Conservation (phyloP, 2,888 invertebrate species). For the Eilema griseolum region DNA sequence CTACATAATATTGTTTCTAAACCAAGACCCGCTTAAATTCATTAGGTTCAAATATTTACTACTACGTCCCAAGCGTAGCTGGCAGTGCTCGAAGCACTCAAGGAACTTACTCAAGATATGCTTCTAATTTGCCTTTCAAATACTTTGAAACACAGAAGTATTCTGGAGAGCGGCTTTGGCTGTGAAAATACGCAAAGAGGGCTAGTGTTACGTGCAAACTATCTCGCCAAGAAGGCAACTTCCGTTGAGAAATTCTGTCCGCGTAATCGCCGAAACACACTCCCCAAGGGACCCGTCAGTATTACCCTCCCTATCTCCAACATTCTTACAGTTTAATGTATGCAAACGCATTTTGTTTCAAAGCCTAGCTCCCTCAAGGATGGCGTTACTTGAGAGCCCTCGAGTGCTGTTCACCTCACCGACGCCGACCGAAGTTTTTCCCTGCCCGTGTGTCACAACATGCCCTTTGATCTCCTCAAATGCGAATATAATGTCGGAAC, state of each 20-base stretch:
- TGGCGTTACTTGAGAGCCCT: slow-evolving; percentile 81
- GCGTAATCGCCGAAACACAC: slow-evolving; percentile 86
- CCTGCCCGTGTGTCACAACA: slow-evolving; percentile 78
- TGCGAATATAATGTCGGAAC: slow-evolving; percentile 84
- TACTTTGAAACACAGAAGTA: slow-evolving; percentile 82
- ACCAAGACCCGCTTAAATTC: slow-evolving; percentile 58
- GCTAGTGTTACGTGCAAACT: slow-evolving; percentile 84
- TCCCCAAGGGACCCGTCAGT: slow-evolving; percentile 73
- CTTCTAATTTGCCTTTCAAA: slow-evolving; percentile 85
- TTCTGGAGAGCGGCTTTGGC: slow-evolving; percentile 77
- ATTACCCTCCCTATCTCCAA: slow-evolving; percentile 82
- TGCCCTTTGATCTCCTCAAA: slow-evolving; percentile 85
- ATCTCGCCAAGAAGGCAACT: slow-evolving; percentile 79
- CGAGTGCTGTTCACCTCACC: slow-evolving; percentile 73
- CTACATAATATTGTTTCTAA: slow-evolving; percentile 43
- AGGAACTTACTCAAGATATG: slow-evolving; percentile 72
- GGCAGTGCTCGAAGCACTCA: slow-evolving; percentile 57
- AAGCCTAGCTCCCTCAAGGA: slow-evolving; percentile 83
- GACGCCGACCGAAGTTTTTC: slow-evolving; percentile 74
- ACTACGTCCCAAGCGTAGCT: slow-evolving; percentile 62
- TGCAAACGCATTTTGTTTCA: slow-evolving; percentile 88
- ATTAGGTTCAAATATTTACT: slow-evolving; percentile 77
- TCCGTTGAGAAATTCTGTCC: slow-evolving; percentile 79
- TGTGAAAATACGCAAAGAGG: slow-evolving; percentile 80
- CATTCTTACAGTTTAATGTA: slow-evolving; percentile 87